Percentiles rank a stretch among this genome's conserved stretches.
These are phyloP conservation scores for Phaonia tiefii DNA, from an alignment of 2,888 invertebrate genomes.

Conservation along the genomic window DNA sequence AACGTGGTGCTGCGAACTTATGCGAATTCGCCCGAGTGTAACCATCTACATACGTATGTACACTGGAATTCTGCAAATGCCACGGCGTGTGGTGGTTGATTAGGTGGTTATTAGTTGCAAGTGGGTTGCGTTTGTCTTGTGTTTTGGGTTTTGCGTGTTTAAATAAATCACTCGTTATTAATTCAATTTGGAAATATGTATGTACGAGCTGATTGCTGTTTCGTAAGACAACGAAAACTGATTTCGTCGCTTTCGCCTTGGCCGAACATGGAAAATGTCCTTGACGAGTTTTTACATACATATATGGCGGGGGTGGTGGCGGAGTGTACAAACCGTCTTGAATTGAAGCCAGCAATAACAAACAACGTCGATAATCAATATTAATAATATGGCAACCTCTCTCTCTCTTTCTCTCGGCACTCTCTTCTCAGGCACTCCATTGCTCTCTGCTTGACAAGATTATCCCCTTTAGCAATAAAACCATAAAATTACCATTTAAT, in stretches of 20 bases:
- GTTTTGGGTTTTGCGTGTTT: not conserved
- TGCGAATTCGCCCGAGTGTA: slow-evolving; percentile 36
- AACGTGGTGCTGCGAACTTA: slow-evolving; percentile 26
- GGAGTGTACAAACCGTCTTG: not conserved
- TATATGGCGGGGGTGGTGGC: not conserved
- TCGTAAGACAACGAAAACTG: slow-evolving; percentile 16
- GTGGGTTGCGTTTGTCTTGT: not conserved
- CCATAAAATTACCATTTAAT: slow-evolving; percentile 1
- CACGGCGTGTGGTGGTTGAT: too few relatives aligned
- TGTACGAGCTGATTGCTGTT: slow-evolving; percentile 3
- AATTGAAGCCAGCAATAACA: not conserved
- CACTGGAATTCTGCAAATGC: not conserved
- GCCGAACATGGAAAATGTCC: slow-evolving; percentile 19
- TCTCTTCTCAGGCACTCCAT: not conserved
- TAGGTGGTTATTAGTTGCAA: too few relatives aligned
- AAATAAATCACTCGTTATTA: not conserved
- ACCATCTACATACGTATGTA: not conserved
- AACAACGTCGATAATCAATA: slow-evolving; percentile 30
- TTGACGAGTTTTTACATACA: slow-evolving; percentile 15
- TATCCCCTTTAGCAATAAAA: not conserved
- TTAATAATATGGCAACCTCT: slow-evolving; percentile 10
- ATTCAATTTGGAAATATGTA: slow-evolving; percentile 28
- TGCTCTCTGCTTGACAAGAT: not conserved
- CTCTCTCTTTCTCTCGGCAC: not conserved
- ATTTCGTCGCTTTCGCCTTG: slow-evolving; percentile 21